Percentiles rank a stretch among this genome's conserved stretches.
Evolutionary conservation across 2,797 vertebrate genomes (phyloP).

Genomic region (Myotis planiceps): DNA sequence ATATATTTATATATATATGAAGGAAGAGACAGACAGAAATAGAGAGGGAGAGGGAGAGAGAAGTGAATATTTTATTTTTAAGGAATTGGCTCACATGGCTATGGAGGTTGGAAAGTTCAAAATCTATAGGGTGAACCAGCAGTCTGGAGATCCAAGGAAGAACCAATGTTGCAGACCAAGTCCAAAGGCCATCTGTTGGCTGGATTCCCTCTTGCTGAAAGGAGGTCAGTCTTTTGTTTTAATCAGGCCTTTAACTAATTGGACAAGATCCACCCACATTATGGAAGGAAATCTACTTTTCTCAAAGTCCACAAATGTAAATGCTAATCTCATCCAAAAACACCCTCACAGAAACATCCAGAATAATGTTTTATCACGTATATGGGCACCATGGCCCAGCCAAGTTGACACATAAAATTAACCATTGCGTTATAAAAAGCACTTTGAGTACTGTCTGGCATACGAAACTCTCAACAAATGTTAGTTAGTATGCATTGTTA

Average conservation of each 20-base stretch:
- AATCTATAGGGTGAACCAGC: background rate
- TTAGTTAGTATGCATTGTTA: background rate
- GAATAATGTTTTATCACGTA: background rate
- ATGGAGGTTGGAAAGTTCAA: background rate
- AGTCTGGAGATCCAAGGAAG: background rate
- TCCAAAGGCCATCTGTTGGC: background rate
- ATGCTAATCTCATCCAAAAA: background rate
- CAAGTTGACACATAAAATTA: background rate
- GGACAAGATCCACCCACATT: background rate
- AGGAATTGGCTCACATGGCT: background rate
- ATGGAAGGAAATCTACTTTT: background rate
- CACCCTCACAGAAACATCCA: background rate
- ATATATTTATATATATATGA: background rate
- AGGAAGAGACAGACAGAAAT: background rate
- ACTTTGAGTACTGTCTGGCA: background rate
- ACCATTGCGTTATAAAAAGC: background rate
- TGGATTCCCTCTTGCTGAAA: background rate
- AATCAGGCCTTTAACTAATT: background rate
- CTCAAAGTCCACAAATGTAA: background rate
- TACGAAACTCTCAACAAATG: background rate
- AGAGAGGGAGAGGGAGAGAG: background rate
- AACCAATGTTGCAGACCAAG: background rate
- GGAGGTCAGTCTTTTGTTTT: background rate
- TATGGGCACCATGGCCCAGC: background rate
- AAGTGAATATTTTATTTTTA: background rate